These are phyloP conservation scores for Halocynthia aurantium DNA, from an alignment of 23 tunicate genomes.

Conservation along the genomic window DNA sequence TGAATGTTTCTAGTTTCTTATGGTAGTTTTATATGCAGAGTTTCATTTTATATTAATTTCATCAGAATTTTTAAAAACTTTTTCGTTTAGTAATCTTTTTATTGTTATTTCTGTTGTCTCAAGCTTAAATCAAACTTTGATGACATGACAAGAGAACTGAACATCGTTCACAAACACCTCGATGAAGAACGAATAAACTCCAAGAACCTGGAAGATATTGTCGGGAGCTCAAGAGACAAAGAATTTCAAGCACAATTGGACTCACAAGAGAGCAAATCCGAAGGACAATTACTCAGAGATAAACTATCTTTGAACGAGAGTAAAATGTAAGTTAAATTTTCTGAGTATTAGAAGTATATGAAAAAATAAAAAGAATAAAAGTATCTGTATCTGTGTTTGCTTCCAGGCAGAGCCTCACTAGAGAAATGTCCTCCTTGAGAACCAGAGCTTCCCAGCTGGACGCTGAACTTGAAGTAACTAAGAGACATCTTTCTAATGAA, in stretches of 20 bases:
- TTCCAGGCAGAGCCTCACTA: conserved; percentile 20
- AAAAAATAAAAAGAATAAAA: not conserved
- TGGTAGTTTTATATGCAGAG: not conserved
- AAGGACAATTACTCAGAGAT: conserved; percentile 78
- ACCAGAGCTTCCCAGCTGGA: conserved; percentile 83
- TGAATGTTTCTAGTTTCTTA: too few relatives aligned
- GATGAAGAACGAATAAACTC: conserved; percentile 71
- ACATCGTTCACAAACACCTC: conserved; percentile 88
- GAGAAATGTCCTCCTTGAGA: conserved; percentile 74
- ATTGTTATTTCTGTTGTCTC: not conserved
- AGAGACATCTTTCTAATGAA: conserved; percentile 79
- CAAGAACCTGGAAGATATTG: conserved; percentile 79
- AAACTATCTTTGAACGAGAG: conserved; percentile 86
- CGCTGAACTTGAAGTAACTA: conserved; percentile 83
- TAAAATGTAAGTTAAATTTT: conserved; percentile 53
- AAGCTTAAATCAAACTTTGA: conserved; percentile 64
- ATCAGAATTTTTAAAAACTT: too few relatives aligned
- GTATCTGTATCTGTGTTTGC: not conserved
- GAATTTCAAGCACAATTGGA: conserved; percentile 93
- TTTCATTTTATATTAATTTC: too few relatives aligned
- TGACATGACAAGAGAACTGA: conserved; percentile 74
- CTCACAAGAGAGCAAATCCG: conserved; percentile 86
- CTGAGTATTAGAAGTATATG: not conserved
- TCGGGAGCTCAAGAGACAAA: conserved; percentile 70
- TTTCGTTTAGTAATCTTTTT: not conserved